These are phyloP conservation scores for Acleris cristana DNA, from an alignment of 2,888 invertebrate species.

Conservation along the genomic window DNA sequence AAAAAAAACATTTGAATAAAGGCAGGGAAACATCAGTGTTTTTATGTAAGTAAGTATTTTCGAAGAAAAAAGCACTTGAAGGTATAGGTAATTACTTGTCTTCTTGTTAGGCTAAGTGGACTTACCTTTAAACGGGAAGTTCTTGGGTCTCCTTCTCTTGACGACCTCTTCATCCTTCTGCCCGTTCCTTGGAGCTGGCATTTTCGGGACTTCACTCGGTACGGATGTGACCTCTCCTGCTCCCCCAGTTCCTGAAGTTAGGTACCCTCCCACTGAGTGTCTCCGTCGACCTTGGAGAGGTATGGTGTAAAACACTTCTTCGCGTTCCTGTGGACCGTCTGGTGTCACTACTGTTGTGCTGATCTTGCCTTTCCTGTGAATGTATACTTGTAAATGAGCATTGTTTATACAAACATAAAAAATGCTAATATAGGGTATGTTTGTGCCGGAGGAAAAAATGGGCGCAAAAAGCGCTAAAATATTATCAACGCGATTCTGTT, in stretches of 20 bases:
- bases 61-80: no score
- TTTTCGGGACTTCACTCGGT: slow-evolving; percentile 81
- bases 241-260: slow-evolving; percentile 73
- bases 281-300: slow-evolving; percentile 80
- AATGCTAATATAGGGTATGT: not conserved
- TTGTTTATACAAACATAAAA: not conserved
- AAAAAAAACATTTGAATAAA: no score
- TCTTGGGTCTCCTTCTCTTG: slow-evolving; percentile 70
- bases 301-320: slow-evolving; percentile 85
- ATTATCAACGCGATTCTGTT: no score
- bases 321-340: slow-evolving; percentile 76
- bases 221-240: slow-evolving; percentile 75
- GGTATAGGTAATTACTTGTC: no score
- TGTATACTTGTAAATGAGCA: not conserved
- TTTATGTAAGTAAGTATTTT: no score
- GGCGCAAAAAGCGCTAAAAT: no score
- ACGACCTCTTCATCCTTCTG: slow-evolving; percentile 68
- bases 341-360: slow-evolving; percentile 67
- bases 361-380: slow-evolving; percentile 73
- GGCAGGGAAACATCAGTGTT: no score
- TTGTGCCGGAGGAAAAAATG: no score
- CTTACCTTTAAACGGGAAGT: slow-evolving; percentile 72
- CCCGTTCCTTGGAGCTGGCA: slow-evolving; percentile 76
- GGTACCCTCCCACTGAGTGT: slow-evolving; percentile 88
- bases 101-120: no score